Evolutionary conservation across 1,140 invertebrate species (phyloP).

Genomic region (Callitettix versicolor): DNA sequence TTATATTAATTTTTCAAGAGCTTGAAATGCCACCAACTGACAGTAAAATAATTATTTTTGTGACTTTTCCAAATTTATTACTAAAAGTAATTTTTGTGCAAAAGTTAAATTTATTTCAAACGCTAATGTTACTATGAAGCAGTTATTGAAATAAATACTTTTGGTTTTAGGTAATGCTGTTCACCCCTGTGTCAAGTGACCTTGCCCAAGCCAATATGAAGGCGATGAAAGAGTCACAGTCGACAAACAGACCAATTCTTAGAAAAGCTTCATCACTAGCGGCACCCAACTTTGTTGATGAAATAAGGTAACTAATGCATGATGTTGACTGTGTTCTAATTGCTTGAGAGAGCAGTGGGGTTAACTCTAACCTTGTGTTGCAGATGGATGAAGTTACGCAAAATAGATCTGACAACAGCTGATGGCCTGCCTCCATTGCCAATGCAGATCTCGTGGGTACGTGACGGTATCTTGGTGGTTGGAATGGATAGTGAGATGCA

Average conservation of each 20-base stretch:
- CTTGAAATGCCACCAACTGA: no score
- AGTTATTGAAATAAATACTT: no score
- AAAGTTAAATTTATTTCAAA: no score
- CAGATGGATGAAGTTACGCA: slow-evolving; percentile 87
- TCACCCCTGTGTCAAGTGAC: slow-evolving; percentile 77
- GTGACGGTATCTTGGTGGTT: slow-evolving; percentile 93
- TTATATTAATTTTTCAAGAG: no score
- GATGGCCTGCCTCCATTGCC: slow-evolving; percentile 92
- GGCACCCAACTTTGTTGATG: slow-evolving; percentile 70
- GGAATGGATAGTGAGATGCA: slow-evolving; percentile 99
- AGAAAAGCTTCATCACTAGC: slow-evolving; percentile 78
- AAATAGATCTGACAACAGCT: slow-evolving; percentile 83
- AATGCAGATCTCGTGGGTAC: slow-evolving; percentile 97
- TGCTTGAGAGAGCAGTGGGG: background rate
- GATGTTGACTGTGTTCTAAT: background rate
- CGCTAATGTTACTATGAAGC: no score
- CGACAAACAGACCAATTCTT: slow-evolving; percentile 67
- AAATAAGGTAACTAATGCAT: slow-evolving; percentile 52
- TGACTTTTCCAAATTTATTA: no score
- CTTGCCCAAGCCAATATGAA: slow-evolving; percentile 84
- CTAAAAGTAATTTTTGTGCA: no score
- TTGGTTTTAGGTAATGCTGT: slow-evolving; percentile 50
- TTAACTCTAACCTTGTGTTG: slow-evolving; percentile 1
- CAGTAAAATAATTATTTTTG: no score
- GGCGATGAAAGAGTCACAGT: slow-evolving; percentile 72